phyloP scores from a whole-genome alignment of 2,797 vertebrate genomes.

The Champsocephalus esox region DNA sequence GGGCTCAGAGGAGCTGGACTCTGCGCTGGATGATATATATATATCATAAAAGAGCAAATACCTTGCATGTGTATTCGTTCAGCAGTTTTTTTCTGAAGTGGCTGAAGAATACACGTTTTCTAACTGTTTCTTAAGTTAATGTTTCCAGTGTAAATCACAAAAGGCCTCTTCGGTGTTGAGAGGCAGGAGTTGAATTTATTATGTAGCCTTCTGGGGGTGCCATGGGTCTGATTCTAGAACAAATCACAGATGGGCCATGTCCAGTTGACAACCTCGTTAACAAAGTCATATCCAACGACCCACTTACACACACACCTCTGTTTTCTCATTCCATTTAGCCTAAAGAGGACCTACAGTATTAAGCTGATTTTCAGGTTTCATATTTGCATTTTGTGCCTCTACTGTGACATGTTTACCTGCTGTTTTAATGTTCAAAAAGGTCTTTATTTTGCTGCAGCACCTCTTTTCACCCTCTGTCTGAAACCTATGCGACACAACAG shows the following conservation, averaged over 20 bases:
- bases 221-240: conserved; percentile 19
- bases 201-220: conserved; percentile 25
- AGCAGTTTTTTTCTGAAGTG: conserved; percentile 22
- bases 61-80: conserved; percentile 44
- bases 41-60: conserved; percentile 63
- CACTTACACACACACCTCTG: conserved; percentile 2
- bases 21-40: conserved; percentile 44
- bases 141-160: conserved; percentile 53
- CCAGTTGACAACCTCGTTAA: conserved; percentile 32
- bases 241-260: conserved; percentile 21
- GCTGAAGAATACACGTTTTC: conserved; percentile 31
- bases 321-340: neutral
- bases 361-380: too few species aligned
- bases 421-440: too few species aligned
- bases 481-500: too few species aligned
- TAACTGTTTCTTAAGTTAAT: conserved; percentile 41
- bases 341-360: neutral
- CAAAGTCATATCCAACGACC: conserved; percentile 19
- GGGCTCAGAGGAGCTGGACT: conserved; percentile 59
- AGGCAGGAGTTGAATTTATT: conserved; percentile 36
- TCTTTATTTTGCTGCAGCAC: too few species aligned
- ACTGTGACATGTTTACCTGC: too few species aligned
- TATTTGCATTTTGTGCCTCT: neutral
- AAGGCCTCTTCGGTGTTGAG: conserved; percentile 31
- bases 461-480: too few species aligned